A percentile compares a stretch with the other conserved stretches of the same genome.
phyloP scores from a whole-genome alignment of 2,888 invertebrate genomes.

The Norana najaformis region DNA sequence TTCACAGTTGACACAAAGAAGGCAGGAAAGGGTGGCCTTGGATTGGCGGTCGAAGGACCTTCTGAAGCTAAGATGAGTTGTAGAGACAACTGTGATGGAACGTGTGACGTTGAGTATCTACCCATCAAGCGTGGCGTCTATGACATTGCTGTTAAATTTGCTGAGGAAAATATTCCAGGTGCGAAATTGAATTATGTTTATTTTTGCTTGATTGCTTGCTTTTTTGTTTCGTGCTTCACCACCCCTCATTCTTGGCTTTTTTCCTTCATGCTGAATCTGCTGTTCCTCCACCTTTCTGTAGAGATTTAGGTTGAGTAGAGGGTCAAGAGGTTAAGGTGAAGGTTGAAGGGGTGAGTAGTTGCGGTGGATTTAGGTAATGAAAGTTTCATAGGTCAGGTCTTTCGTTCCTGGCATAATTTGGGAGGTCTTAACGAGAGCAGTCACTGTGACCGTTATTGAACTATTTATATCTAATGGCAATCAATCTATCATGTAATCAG shows the following conservation, averaged over 20 bases:
- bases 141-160: slow-evolving; percentile 27
- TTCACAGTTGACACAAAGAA: slow-evolving; percentile 29
- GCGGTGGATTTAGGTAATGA: neutral
- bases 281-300: neutral
- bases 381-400: neutral
- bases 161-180: slow-evolving; percentile 29
- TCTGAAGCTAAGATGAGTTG: slow-evolving; percentile 24
- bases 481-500: neutral
- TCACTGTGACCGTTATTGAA: neutral
- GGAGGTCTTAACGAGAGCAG: neutral
- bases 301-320: neutral
- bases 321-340: neutral
- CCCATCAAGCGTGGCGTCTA: slow-evolving; percentile 26
- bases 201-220: neutral
- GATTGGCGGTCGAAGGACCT: slow-evolving; percentile 27
- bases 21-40: slow-evolving; percentile 31
- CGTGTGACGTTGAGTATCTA: slow-evolving; percentile 26
- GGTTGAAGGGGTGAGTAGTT: neutral
- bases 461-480: neutral
- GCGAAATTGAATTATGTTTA: no score
- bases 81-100: slow-evolving; percentile 35
- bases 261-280: neutral
- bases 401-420: neutral
- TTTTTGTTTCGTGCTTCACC: neutral
- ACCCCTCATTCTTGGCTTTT: neutral